Conservation (phyloP, 2,797 vertebrate species). For the Gallinago nigripennis region DNA sequence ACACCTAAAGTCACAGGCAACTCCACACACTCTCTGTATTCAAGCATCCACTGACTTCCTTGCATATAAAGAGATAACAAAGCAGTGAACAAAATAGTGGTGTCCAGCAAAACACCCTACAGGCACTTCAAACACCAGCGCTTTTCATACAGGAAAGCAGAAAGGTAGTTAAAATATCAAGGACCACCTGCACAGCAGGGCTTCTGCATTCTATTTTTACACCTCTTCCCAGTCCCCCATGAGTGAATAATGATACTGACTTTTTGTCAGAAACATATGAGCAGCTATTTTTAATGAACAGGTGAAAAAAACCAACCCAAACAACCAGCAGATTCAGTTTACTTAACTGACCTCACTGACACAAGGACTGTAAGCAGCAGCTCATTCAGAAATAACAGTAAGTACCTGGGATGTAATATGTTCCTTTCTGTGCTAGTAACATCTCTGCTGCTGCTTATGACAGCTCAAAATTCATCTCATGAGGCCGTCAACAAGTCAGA, state of each 20-base stretch:
- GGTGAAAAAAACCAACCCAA: fast-evolving
- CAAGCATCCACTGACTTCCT: neutral
- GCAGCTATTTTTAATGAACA: neutral
- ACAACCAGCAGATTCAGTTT: neutral
- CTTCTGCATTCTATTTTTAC: neutral
- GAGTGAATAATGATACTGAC: neutral
- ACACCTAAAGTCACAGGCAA: neutral
- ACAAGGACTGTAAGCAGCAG: neutral
- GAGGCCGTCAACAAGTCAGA: neutral
- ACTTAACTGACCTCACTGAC: neutral
- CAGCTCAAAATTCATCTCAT: neutral
- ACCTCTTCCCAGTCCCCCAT: neutral
- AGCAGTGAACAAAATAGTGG: neutral
- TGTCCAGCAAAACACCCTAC: neutral
- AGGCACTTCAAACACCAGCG: neutral
- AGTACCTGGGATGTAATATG: neutral
- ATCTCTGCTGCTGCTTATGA: neutral
- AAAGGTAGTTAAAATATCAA: neutral
- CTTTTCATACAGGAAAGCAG: neutral
- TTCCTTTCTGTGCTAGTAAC: neutral
- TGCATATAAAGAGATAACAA: neutral
- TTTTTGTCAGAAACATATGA: neutral
- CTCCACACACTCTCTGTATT: neutral
- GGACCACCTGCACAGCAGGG: neutral
- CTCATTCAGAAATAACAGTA: neutral